phyloP scores from a whole-genome alignment of 2,888 invertebrate species.

The Rhagonycha lutea region DNA sequence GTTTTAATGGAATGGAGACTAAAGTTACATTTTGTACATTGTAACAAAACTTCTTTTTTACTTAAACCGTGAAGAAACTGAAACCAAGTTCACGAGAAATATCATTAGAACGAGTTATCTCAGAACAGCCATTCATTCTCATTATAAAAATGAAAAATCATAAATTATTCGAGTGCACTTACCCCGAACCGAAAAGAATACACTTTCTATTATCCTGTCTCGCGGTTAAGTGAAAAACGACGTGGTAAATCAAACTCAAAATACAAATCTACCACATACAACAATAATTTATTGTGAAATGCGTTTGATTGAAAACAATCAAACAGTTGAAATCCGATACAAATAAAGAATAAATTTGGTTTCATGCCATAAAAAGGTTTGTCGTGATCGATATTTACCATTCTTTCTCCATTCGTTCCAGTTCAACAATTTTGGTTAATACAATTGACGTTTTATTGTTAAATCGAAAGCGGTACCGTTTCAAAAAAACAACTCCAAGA shows the following conservation, averaged over 20 bases:
- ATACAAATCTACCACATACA: neutral
- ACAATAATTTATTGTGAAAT: neutral
- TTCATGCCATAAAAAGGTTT: neutral
- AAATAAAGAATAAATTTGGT: neutral
- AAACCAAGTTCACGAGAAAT: neutral
- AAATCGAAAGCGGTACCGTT: neutral
- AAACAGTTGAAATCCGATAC: neutral
- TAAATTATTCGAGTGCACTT: neutral
- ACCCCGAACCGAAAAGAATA: neutral
- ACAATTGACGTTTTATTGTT: neutral
- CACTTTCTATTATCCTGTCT: neutral
- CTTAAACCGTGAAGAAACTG: neutral
- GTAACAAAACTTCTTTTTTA: neutral
- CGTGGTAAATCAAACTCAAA: neutral
- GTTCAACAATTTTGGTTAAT: neutral
- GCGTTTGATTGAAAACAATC: neutral
- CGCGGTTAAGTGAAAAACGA: neutral
- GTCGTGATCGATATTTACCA: neutral
- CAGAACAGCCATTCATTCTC: neutral
- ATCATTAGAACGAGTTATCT: neutral
- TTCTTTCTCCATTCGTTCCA: neutral
- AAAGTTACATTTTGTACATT: neutral
- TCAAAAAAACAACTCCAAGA: neutral
- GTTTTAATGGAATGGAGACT: neutral
- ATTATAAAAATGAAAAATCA: neutral